Evolutionary conservation across 2,113 vertebrate genomes (phyloP).

Genomic region (Trochalopteron elliotii): DNA sequence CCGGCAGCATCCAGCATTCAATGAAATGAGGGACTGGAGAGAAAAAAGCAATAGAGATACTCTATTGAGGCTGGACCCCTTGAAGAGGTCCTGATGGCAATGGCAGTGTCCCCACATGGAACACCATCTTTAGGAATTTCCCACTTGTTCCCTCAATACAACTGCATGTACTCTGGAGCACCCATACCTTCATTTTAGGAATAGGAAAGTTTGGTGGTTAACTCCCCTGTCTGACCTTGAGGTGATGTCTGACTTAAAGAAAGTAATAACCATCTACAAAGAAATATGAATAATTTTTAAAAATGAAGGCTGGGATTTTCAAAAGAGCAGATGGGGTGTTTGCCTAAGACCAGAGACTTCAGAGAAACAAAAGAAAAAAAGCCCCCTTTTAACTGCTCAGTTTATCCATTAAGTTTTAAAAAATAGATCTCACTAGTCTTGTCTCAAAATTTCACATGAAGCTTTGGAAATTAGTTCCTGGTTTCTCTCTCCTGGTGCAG

Average conservation of each 20-base stretch:
- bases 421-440: background rate
- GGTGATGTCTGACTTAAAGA: background rate
- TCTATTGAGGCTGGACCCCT: rapidly evolving
- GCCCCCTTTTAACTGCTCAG: background rate
- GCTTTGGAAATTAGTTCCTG: background rate
- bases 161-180: background rate
- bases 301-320: background rate
- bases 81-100: background rate
- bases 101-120: background rate
- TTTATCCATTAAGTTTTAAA: background rate
- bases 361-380: background rate
- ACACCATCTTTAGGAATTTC: background rate
- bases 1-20: background rate
- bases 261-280: background rate
- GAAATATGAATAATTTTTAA: background rate
- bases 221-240: background rate
- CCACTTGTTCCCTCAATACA: background rate
- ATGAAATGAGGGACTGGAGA: background rate
- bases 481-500: background rate
- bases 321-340: background rate
- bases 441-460: background rate
- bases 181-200: background rate
- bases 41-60: background rate
- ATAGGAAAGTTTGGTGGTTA: background rate
- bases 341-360: background rate